Evolutionary conservation across 2,113 vertebrate species (phyloP).

Genomic region (Ameiurus melas): DNA sequence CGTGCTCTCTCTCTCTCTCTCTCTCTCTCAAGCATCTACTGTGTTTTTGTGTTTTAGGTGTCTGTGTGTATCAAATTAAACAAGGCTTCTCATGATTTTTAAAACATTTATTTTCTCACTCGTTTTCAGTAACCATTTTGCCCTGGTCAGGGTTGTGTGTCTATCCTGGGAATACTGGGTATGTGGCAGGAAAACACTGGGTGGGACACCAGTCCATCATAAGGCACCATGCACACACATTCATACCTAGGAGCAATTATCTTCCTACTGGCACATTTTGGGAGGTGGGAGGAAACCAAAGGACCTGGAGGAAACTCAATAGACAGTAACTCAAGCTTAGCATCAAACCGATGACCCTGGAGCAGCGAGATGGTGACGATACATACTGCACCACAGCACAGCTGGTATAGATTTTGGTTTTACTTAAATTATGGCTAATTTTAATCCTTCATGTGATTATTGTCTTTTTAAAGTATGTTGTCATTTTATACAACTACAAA

Average conservation of each 20-base stretch:
- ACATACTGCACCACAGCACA: background rate
- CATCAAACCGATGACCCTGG: background rate
- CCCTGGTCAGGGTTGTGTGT: background rate
- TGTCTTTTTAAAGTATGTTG: background rate
- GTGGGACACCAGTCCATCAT: background rate
- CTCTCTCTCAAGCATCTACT: constrained; percentile 51
- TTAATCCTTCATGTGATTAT: background rate
- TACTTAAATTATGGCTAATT: constrained; percentile 36
- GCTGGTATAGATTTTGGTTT: constrained; percentile 37
- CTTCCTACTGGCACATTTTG: background rate
- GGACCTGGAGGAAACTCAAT: background rate
- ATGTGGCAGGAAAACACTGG: background rate
- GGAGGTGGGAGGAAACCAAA: background rate
- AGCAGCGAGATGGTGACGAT: background rate
- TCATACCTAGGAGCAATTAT: background rate
- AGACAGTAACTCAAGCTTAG: background rate
- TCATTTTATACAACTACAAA: background rate
- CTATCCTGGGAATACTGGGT: background rate
- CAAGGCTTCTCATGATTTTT: background rate
- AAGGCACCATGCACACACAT: background rate
- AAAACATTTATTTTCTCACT: constrained; percentile 28
- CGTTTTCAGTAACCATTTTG: constrained; percentile 48
- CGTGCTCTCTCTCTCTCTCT: constrained; percentile 52
- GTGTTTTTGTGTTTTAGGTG: background rate
- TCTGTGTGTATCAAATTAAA: background rate